Percentiles rank a stretch among this genome's conserved stretches.
Conservation (phyloP, 2,797 vertebrate genomes). For the Eremophila alpestris region DNA sequence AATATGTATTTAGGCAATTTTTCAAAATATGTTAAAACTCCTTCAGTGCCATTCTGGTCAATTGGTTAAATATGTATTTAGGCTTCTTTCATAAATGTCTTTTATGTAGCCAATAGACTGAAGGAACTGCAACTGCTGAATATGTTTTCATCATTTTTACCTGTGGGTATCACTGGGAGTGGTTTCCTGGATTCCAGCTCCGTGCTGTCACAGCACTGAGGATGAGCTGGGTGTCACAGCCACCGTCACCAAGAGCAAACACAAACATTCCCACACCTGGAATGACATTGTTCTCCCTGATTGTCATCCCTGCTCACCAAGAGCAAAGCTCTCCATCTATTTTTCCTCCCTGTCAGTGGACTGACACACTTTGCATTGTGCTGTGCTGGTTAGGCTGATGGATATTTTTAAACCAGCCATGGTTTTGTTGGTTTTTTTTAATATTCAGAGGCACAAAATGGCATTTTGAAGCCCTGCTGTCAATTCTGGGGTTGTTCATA, state of each 20-base stretch:
- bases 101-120: slow-evolving; percentile 46
- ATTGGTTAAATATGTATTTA: slow-evolving; percentile 70
- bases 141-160: slow-evolving; percentile 56
- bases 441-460: slow-evolving; percentile 8
- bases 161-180: slow-evolving; percentile 11
- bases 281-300: background rate
- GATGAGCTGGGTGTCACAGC: background rate
- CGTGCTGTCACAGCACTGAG: background rate
- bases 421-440: background rate
- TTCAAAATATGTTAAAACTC: slow-evolving; percentile 67
- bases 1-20: slow-evolving; percentile 69
- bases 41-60: slow-evolving; percentile 69
- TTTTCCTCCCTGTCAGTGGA: background rate
- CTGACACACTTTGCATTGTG: slow-evolving; percentile 1
- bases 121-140: slow-evolving; percentile 21
- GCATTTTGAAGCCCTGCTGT: slow-evolving; percentile 10
- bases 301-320: background rate
- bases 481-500: background rate
- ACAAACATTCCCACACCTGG: background rate
- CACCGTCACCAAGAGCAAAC: rapidly evolving
- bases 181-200: background rate
- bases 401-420: slow-evolving; percentile 13
- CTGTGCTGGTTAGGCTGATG: background rate
- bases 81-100: slow-evolving; percentile 25
- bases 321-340: background rate